These are phyloP conservation scores for Pogonophryne albipinna DNA, from an alignment of 2,797 vertebrate genomes.

Conservation along the genomic window DNA sequence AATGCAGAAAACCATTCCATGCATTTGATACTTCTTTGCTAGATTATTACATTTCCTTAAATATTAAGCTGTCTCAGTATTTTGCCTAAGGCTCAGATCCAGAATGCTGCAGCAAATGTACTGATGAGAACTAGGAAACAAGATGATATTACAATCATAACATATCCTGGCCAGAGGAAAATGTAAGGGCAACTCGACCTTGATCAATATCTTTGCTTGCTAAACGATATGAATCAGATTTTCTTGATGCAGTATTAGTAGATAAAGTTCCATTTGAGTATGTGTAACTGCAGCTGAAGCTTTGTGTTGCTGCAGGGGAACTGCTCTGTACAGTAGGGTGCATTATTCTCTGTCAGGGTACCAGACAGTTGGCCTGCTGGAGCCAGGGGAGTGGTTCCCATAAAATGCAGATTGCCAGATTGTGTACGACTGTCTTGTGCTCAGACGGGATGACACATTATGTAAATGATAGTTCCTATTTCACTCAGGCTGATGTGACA, in stretches of 20 bases:
- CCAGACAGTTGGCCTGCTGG: slow-evolving; percentile 13
- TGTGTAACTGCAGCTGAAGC: not conserved
- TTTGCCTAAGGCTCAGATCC: too few relatives aligned
- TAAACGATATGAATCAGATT: not conserved
- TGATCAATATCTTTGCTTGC: not conserved
- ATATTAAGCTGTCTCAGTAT: too few relatives aligned
- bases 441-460: slow-evolving; percentile 65
- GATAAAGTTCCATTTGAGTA: not conserved
- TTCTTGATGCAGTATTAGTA: not conserved
- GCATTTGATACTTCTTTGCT: too few relatives aligned
- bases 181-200: not conserved
- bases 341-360: not conserved
- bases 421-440: slow-evolving; percentile 40
- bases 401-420: slow-evolving; percentile 56
- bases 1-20: too few relatives aligned
- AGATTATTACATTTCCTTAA: too few relatives aligned
- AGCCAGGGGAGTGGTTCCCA: slow-evolving; percentile 35
- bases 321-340: not conserved
- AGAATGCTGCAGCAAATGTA: too few relatives aligned
- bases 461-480: slow-evolving; percentile 60
- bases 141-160: not conserved
- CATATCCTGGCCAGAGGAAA: not conserved
- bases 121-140: too few relatives aligned
- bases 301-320: slow-evolving; percentile 5
- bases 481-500: slow-evolving; percentile 48